These are phyloP conservation scores for Drosophila nebulosa DNA, from an alignment of 1,140 invertebrate species.

Conservation along the genomic window DNA sequence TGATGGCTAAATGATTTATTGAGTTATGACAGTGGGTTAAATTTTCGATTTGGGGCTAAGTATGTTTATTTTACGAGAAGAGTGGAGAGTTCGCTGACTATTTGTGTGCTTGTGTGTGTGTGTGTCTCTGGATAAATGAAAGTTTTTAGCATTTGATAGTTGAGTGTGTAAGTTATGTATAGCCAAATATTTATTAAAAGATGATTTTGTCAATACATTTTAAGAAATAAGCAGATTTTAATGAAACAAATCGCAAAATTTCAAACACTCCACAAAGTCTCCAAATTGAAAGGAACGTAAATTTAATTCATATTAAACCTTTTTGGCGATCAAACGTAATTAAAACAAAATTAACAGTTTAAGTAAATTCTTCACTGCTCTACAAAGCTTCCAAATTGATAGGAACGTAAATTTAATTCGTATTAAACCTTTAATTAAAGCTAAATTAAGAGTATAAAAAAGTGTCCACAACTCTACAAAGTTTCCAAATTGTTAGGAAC, in stretches of 20 bases:
- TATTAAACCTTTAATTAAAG: too few relatives aligned
- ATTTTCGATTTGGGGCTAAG: constrained; percentile 53
- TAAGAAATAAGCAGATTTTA: too few relatives aligned
- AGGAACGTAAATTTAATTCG: neutral
- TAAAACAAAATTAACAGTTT: too few relatives aligned
- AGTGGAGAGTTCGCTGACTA: constrained; percentile 45
- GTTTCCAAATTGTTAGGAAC: neutral
- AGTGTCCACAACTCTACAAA: neutral
- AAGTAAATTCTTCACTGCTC: neutral
- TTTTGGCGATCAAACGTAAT: too few relatives aligned
- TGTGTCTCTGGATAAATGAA: neutral
- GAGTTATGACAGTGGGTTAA: constrained; percentile 70
- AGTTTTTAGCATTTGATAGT: neutral
- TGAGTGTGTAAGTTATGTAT: neutral
- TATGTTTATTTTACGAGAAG: constrained; percentile 61
- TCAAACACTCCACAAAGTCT: neutral
- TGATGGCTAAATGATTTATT: constrained; percentile 66
- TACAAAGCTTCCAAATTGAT: neutral
- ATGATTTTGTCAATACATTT: too few relatives aligned
- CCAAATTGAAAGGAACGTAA: neutral
- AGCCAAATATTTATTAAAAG: neutral
- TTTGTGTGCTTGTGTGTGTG: neutral
- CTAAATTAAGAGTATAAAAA: too few relatives aligned
- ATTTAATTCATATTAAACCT: too few relatives aligned
- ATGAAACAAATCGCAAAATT: too few relatives aligned